phyloP scores from a whole-genome alignment of 1,140 invertebrate species.

The Drosophila bocki region DNA sequence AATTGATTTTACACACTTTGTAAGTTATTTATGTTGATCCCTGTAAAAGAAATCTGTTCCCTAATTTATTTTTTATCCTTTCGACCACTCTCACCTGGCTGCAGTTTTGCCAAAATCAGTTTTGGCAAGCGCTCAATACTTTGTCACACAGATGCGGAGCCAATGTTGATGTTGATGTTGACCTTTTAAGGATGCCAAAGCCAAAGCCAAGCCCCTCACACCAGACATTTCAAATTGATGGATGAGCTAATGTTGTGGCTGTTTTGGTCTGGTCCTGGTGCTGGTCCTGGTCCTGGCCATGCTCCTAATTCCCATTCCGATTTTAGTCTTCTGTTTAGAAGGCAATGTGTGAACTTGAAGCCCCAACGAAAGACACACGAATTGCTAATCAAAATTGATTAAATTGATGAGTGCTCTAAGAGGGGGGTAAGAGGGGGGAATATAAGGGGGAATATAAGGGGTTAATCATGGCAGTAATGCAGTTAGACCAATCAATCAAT shows the following conservation, averaged over 20 bases:
- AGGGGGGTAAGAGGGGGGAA: neutral
- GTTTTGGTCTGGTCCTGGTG: slow-evolving; percentile 13
- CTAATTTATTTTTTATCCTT: slow-evolving; percentile 18
- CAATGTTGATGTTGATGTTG: slow-evolving; percentile 36
- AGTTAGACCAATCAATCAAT: slow-evolving; percentile 37
- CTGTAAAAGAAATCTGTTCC: neutral
- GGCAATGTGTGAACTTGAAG: slow-evolving; percentile 39
- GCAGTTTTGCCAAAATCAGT: slow-evolving; percentile 30
- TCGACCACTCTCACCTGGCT: slow-evolving; percentile 35
- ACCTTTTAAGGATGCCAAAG: slow-evolving; percentile 40
- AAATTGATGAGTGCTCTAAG: slow-evolving; percentile 11
- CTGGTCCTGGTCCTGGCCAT: neutral
- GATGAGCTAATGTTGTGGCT: slow-evolving; percentile 37
- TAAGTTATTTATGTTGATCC: neutral
- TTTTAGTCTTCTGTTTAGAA: slow-evolving; percentile 16
- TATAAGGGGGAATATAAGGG: neutral
- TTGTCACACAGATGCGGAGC: slow-evolving; percentile 30
- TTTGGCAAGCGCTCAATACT: slow-evolving; percentile 44
- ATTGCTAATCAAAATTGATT: slow-evolving; percentile 67
- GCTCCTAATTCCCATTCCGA: slow-evolving; percentile 10
- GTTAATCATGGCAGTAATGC: slow-evolving; percentile 15
- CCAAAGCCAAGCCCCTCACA: slow-evolving; percentile 2
- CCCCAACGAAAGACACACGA: slow-evolving; percentile 11
- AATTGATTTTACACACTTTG: neutral
- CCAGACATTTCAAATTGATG: slow-evolving; percentile 39